Evolutionary conservation across 1,140 invertebrate species (phyloP).

Genomic region (Rhyacophila brunnea): DNA sequence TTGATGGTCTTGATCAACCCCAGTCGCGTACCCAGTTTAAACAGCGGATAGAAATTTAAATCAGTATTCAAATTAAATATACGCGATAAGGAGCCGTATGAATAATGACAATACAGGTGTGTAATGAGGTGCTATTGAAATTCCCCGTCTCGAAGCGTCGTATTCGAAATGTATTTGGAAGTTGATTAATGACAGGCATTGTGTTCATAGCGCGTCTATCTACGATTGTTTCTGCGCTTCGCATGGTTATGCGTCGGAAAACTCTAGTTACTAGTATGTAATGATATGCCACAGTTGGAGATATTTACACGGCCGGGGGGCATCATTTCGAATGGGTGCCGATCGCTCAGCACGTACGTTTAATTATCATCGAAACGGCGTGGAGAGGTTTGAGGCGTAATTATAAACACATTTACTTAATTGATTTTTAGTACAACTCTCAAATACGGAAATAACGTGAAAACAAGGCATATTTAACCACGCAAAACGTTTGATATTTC

Average conservation of each 20-base stretch:
- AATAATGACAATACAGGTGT: constrained; percentile 18
- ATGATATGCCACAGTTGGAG: too few relatives aligned
- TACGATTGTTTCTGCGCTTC: background rate
- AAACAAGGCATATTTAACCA: too few relatives aligned
- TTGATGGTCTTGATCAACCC: too few relatives aligned
- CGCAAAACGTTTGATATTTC: too few relatives aligned
- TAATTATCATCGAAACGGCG: background rate
- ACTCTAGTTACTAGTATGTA: too few relatives aligned
- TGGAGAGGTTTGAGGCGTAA: background rate
- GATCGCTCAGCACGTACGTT: background rate
- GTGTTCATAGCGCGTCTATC: constrained; percentile 9
- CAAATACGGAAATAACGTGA: too few relatives aligned
- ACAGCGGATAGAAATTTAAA: too few relatives aligned
- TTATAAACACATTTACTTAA: background rate
- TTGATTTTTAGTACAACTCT: too few relatives aligned
- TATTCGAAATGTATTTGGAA: constrained; percentile 13
- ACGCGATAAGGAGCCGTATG: background rate
- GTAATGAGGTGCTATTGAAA: constrained; percentile 17
- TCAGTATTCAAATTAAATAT: background rate
- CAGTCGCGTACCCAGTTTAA: too few relatives aligned
- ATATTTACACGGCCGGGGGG: too few relatives aligned
- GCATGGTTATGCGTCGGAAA: too few relatives aligned
- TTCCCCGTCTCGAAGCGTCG: constrained; percentile 16
- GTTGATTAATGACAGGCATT: constrained; percentile 13
- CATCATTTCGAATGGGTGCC: too few relatives aligned